Conservation (phyloP, 2,113 vertebrate species). For the Burhinus bistriatus region DNA sequence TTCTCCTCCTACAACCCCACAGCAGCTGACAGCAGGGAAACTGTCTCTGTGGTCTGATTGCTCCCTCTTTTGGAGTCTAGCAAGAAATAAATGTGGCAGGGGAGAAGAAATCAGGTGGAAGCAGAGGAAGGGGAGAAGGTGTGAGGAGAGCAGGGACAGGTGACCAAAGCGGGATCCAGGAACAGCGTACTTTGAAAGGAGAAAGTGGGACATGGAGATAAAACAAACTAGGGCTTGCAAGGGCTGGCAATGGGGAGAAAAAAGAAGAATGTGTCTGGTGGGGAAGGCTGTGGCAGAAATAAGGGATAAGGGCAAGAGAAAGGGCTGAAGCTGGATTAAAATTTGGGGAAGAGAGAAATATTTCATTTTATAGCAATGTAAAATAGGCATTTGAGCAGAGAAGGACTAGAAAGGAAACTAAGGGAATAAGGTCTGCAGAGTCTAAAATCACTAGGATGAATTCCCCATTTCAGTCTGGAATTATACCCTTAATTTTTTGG, state of each 20-base stretch:
- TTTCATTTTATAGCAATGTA: not conserved
- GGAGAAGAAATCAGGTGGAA: not conserved
- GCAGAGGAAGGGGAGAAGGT: not conserved
- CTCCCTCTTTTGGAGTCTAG: not conserved
- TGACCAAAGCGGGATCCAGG: not conserved
- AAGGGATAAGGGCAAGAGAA: not conserved
- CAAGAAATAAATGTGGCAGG: not conserved
- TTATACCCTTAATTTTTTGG: not conserved
- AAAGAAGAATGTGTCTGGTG: not conserved
- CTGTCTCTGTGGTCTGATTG: not conserved
- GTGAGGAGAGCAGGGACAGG: not conserved
- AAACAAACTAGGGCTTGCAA: not conserved
- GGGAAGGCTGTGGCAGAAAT: not conserved
- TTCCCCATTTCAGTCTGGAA: not conserved
- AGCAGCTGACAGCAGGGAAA: not conserved
- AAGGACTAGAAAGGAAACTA: not conserved
- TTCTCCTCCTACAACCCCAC: not conserved
- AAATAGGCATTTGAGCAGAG: not conserved
- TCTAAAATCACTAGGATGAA: not conserved
- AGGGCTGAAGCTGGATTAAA: not conserved
- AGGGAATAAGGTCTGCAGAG: not conserved
- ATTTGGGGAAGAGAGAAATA: not conserved
- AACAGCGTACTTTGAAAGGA: not conserved
- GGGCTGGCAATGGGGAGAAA: not conserved
- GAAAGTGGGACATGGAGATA: not conserved